Percentiles rank a stretch among this genome's conserved stretches.
Evolutionary conservation across 2,888 invertebrate species (phyloP).

Genomic region (Odontocolon sp.): DNA sequence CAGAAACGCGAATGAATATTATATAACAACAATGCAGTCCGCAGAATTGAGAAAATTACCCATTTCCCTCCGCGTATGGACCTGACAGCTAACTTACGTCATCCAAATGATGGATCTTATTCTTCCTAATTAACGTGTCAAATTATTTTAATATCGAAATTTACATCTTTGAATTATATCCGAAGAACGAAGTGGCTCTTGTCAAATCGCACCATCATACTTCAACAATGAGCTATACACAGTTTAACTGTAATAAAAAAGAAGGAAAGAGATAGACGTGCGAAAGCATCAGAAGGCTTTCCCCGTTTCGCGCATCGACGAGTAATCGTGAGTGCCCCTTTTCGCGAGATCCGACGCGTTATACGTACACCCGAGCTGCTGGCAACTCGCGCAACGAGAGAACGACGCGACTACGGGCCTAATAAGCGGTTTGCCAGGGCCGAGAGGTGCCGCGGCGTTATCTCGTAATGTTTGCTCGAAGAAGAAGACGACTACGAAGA

Average conservation of each 20-base stretch:
- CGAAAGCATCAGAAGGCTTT: conserved; percentile 1
- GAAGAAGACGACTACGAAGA: conserved; percentile 48
- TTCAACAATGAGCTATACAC: too few species aligned
- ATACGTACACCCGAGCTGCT: conserved; percentile 44
- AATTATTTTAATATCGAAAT: too few species aligned
- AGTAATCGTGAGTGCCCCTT: conserved; percentile 32
- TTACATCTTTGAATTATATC: too few species aligned
- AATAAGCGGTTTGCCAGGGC: conserved; percentile 67
- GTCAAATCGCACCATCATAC: background rate
- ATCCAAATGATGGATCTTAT: too few species aligned
- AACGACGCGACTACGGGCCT: conserved; percentile 57
- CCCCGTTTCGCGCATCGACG: conserved; percentile 8
- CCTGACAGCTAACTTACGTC: too few species aligned
- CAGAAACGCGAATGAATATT: too few species aligned
- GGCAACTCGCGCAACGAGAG: conserved; percentile 34
- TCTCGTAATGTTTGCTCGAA: conserved; percentile 65
- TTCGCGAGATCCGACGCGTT: conserved; percentile 61
- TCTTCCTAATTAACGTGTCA: too few species aligned
- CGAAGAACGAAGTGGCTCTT: conserved; percentile 3
- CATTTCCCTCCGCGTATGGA: too few species aligned
- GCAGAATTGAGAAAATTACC: too few species aligned
- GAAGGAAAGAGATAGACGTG: background rate
- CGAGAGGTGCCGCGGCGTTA: conserved; percentile 64
- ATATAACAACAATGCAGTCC: too few species aligned
- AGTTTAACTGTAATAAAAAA: too few species aligned